These are phyloP conservation scores for Drosophila subsilvestris DNA, from an alignment of 2,888 invertebrate genomes.

Conservation along the genomic window DNA sequence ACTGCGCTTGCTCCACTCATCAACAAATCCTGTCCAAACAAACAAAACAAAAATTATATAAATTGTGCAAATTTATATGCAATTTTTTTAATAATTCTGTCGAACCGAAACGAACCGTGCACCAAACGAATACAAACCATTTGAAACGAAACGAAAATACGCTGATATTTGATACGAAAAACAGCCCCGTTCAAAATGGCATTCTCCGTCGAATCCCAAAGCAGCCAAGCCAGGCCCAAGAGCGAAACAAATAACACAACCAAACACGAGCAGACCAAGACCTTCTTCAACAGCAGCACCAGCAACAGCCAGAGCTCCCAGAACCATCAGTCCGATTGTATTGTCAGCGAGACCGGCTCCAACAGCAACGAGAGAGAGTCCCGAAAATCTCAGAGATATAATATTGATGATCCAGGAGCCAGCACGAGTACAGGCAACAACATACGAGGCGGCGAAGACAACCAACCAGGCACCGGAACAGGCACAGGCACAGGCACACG, in stretches of 20 bases:
- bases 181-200: conserved; percentile 82
- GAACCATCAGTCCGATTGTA: conserved; percentile 29
- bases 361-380: conserved; percentile 58
- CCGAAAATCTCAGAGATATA: conserved; percentile 77
- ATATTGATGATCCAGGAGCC: conserved; percentile 82
- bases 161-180: conserved; percentile 32
- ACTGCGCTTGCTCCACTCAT: conserved; percentile 82
- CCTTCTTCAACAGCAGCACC: conserved; percentile 17
- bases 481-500: not conserved
- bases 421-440: conserved; percentile 60
- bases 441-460: conserved; percentile 49
- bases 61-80: conserved; percentile 9
- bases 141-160: conserved; percentile 9
- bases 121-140: conserved; percentile 35
- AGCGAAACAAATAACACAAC: conserved; percentile 64
- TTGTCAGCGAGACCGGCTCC: conserved; percentile 16
- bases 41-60: conserved; percentile 38
- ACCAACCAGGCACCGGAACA: conserved; percentile 11
- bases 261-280: conserved; percentile 30
- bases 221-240: conserved; percentile 79
- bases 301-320: conserved; percentile 33
- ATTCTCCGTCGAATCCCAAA: conserved; percentile 77
- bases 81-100: conserved; percentile 43
- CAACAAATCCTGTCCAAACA: conserved; percentile 58
- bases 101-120: conserved; percentile 56